These are phyloP conservation scores for Amphiprion percula DNA, from an alignment of 2,113 vertebrate species.

Conservation along the genomic window DNA sequence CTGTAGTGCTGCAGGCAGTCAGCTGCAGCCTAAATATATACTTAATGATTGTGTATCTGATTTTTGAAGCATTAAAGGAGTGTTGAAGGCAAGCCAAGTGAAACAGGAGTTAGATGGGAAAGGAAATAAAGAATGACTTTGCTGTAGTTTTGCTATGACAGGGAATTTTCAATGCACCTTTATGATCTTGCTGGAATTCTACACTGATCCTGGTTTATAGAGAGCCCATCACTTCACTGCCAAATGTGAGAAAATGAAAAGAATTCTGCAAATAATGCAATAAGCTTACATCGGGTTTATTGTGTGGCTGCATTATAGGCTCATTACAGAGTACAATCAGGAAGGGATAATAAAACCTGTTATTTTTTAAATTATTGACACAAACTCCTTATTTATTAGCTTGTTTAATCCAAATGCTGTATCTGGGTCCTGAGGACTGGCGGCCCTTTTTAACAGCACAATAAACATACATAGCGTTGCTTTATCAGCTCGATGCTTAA, in stretches of 20 bases:
- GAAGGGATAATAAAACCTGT: not conserved
- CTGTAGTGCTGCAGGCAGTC: slow-evolving; percentile 4
- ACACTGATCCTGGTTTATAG: slow-evolving; percentile 5
- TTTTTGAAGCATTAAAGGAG: slow-evolving; percentile 18
- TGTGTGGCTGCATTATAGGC: not conserved
- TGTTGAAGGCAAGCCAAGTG: slow-evolving; percentile 3
- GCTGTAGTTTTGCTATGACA: not conserved
- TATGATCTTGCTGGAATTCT: slow-evolving; percentile 30
- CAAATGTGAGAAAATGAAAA: slow-evolving; percentile 11
- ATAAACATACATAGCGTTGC: not conserved
- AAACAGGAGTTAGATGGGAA: not conserved
- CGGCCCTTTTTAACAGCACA: not conserved
- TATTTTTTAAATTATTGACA: not conserved
- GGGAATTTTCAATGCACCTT: slow-evolving; percentile 14
- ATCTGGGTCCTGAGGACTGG: not conserved
- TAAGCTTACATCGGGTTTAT: not conserved
- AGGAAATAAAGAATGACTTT: slow-evolving; percentile 4
- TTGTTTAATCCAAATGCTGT: not conserved
- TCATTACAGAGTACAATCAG: not conserved
- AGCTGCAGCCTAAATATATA: slow-evolving; percentile 1
- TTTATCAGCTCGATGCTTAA: not conserved
- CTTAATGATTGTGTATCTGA: not conserved
- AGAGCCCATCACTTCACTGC: slow-evolving; percentile 9
- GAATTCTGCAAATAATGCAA: not conserved
- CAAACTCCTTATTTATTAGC: not conserved